Evolutionary conservation across 2,113 vertebrate species (phyloP).

Genomic region (Bambusicola thoracicus): DNA sequence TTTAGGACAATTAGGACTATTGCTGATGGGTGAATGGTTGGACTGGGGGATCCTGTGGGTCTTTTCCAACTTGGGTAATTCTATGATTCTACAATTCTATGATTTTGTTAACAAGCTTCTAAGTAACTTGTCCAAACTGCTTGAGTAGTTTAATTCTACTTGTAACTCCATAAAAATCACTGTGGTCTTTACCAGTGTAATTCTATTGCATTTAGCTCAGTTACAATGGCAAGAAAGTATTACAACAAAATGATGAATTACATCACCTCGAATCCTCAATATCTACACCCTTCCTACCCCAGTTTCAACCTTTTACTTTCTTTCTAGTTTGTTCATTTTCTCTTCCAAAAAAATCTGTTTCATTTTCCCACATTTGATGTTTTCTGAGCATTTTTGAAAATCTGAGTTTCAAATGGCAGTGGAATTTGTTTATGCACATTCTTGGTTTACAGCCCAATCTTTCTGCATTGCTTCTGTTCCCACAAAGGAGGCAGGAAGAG

Average conservation of each 20-base stretch:
- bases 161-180: not conserved
- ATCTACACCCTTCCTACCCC: constrained; percentile 5
- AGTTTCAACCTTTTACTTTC: not conserved
- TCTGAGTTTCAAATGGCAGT: constrained; percentile 65
- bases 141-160: constrained; percentile 31
- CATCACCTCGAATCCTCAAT: not conserved
- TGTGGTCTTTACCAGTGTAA: not conserved
- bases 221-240: not conserved
- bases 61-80: too few species aligned
- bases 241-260: not conserved
- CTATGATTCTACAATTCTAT: too few species aligned
- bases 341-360: constrained; percentile 24
- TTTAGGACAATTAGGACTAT: too few species aligned
- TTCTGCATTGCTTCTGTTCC: constrained; percentile 69
- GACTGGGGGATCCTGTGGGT: too few species aligned
- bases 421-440: constrained; percentile 74
- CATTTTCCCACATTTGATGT: constrained; percentile 25
- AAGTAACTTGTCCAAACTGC: constrained; percentile 12
- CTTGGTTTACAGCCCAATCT: constrained; percentile 77
- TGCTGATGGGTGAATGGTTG: too few species aligned
- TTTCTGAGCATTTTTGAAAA: constrained; percentile 59
- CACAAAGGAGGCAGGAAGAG: constrained; percentile 66
- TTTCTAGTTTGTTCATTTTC: not conserved
- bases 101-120: constrained; percentile 13
- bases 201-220: not conserved